Evolutionary conservation across 2,113 vertebrate genomes (phyloP).

Genomic region (Psephotus haematonotus): DNA sequence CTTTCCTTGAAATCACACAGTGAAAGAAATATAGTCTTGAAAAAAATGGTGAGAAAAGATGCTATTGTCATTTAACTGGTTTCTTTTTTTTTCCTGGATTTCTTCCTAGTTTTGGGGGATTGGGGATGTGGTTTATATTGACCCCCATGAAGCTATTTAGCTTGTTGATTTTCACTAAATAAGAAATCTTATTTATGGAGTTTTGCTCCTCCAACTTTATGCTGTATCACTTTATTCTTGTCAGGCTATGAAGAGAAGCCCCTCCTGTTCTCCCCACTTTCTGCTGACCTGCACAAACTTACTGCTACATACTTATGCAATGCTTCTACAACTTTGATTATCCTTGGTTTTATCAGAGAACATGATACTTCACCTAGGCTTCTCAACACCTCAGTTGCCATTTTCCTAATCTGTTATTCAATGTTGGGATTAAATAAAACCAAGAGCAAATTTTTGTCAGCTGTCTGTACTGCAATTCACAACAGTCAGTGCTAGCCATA

Average conservation of each 20-base stretch:
- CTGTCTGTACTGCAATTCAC: neutral
- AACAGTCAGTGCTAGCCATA: neutral
- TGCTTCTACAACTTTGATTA: neutral
- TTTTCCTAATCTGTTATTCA: neutral
- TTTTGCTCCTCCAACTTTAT: neutral
- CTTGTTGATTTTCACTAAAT: neutral
- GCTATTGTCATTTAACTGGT: neutral
- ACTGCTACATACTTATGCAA: neutral
- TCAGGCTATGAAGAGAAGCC: neutral
- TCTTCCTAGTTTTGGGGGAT: accelerated
- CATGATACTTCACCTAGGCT: neutral
- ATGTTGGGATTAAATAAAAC: neutral
- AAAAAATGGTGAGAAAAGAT: neutral
- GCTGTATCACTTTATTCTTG: neutral
- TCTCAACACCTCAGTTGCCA: neutral
- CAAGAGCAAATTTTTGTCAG: neutral
- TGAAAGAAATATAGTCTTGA: neutral
- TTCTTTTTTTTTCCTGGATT: neutral
- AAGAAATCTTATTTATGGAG: neutral
- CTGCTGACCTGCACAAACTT: neutral
- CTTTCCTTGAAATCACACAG: neutral
- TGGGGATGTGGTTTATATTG: neutral
- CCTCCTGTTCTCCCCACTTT: neutral
- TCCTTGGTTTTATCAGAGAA: neutral
- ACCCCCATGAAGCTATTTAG: neutral